Conservation (phyloP, 2,797 vertebrate species). For the Syngnathus acus region DNA sequence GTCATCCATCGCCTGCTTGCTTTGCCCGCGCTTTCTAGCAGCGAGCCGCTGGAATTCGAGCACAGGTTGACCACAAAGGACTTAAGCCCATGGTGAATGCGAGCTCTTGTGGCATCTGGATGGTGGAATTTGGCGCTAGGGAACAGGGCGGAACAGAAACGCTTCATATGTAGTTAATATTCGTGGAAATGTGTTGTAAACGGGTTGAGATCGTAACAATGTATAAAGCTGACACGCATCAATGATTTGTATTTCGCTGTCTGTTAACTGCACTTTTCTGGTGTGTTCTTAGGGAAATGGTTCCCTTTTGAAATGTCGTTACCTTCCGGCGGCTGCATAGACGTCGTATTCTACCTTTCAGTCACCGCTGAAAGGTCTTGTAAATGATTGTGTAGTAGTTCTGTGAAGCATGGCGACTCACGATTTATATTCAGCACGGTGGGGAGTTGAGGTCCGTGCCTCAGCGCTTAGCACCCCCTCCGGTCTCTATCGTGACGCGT, state of each 20-base stretch:
- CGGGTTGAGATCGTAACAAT: neutral
- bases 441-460: constrained; percentile 14
- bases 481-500: constrained; percentile 14
- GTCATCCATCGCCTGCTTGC: constrained; percentile 24
- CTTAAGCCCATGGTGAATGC: constrained; percentile 37
- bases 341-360: constrained; percentile 18
- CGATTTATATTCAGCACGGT: constrained; percentile 27
- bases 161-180: neutral
- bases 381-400: constrained; percentile 33
- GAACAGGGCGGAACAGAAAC: constrained; percentile 11
- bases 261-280: neutral
- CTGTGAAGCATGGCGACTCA: constrained; percentile 32
- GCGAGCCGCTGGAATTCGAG: constrained; percentile 47
- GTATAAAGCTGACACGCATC: neutral
- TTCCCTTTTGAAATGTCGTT: constrained; percentile 4
- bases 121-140: constrained; percentile 26
- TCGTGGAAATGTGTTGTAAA: neutral
- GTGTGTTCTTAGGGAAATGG: neutral
- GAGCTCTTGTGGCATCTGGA: constrained; percentile 16
- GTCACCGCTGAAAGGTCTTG: constrained; percentile 20
- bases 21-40: constrained; percentile 34
- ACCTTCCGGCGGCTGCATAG: neutral
- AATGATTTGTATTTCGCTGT: neutral
- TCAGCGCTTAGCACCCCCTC: constrained; percentile 5
- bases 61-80: constrained; percentile 47